Evolutionary conservation across 1,140 invertebrate genomes (phyloP), one percentile per base, ranked within the genome.

Genomic region (Luehdorfia chinensis): DNA sequence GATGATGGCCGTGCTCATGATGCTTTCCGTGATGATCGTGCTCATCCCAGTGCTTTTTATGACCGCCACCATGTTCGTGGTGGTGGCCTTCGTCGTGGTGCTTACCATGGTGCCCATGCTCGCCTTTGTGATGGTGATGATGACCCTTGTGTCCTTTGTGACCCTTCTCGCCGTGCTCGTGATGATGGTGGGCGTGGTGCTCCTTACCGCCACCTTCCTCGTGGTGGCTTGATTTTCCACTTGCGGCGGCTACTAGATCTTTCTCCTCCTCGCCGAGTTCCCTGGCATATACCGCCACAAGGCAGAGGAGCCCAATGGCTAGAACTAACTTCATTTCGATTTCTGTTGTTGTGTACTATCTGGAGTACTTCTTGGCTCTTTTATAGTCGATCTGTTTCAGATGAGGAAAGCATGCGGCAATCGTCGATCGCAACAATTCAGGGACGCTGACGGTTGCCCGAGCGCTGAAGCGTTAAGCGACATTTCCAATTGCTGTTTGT

Each of bases 171-270:
- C 76, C 77, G 19, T 84, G 80, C 3, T 84, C 77, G 31, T 84
- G 80, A 15, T 84, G 80, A 28, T 84, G 80, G 43, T 84, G 61
- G 7, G 39, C 63, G 30, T 84, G 80, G 31, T 85, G 80, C n/a
- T 83, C 64, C 30, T 85, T 66, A 19, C 78, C 81, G 28, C 92
- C 92, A 27, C 91, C 90, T 50, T 92, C 90, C 54, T 90, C 90
- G 19, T 89, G 89, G 33, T 93, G 91, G 45, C 89, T 88, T 30
- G 89, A 88, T 52, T 93, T 91, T 53, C 89, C 89, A 44, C 89
- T 88, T 0, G 92, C 93, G 46, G 78, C 81, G 7, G 77, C 66
- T 8, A 79, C 78, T 12, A 83, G 51, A 34, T 85, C 81, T 19
- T 75, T 71, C 14, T 69, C 65, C 15, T 78, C 75, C 47, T 79